Evolutionary conservation across 1,140 invertebrate genomes (phyloP).

Genomic region (Nasonia vitripennis): DNA sequence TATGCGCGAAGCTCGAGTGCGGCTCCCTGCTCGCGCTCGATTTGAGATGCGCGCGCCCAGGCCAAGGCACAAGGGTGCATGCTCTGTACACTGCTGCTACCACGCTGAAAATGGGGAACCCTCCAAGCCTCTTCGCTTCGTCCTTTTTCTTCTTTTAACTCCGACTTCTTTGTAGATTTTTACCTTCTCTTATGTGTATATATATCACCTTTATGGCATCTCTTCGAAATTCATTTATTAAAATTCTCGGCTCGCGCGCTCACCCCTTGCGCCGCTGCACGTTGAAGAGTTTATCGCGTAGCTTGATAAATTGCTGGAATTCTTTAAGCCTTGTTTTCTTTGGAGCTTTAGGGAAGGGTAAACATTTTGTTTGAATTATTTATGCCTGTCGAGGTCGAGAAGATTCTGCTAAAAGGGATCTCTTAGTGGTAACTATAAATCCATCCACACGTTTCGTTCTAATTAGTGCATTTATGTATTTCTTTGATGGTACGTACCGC

Average conservation of each 20-base stretch:
- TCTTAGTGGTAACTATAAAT: no score
- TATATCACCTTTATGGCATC: not conserved
- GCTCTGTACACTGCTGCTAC: not conserved
- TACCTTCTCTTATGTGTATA: not conserved
- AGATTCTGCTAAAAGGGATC: not conserved
- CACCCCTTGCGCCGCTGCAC: not conserved
- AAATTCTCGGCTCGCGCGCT: not conserved
- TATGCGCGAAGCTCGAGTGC: not conserved
- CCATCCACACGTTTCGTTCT: no score
- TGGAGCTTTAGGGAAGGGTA: not conserved
- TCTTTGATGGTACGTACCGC: no score
- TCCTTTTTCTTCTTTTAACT: not conserved
- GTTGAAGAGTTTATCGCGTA: not conserved
- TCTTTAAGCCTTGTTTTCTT: not conserved
- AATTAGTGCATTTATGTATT: no score
- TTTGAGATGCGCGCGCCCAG: constrained; percentile 31
- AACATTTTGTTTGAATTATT: not conserved
- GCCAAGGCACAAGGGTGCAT: not conserved
- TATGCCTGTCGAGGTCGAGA: not conserved
- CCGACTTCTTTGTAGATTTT: not conserved
- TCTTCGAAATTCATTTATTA: not conserved
- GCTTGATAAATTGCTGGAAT: not conserved
- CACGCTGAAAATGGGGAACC: not conserved
- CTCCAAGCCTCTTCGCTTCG: not conserved
- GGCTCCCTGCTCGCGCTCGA: constrained; percentile 16